These are phyloP conservation scores for Hystrix cristata DNA, from an alignment of 2,113 vertebrate genomes.

Conservation along the genomic window DNA sequence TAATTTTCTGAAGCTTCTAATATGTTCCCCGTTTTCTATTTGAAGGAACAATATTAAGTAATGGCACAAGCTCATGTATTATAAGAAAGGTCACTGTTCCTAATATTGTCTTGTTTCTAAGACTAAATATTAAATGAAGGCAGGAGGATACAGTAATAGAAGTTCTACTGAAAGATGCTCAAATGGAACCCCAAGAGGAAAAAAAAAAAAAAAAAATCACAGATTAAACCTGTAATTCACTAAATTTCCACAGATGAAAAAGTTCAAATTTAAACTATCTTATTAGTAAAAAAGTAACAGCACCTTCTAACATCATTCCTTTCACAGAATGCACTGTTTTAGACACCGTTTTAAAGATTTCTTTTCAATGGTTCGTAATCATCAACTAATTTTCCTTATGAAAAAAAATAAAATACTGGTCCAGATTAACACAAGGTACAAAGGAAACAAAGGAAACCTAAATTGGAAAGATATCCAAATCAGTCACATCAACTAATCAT, in stretches of 20 bases:
- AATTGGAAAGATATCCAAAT: slow-evolving; percentile 81
- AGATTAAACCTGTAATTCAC: slow-evolving; percentile 66
- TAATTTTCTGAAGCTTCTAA: slow-evolving; percentile 41
- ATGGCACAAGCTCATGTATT: background rate
- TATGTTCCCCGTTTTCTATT: background rate
- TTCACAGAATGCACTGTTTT: slow-evolving; percentile 56
- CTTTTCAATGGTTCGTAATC: slow-evolving; percentile 63
- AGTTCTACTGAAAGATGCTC: slow-evolving; percentile 12
- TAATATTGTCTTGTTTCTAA: slow-evolving; percentile 2
- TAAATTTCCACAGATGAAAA: slow-evolving; percentile 73
- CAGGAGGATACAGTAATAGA: background rate
- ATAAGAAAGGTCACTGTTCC: background rate
- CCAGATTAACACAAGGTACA: slow-evolving; percentile 78
- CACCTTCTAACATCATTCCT: slow-evolving; percentile 76
- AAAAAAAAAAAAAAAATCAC: background rate
- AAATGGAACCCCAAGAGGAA: background rate
- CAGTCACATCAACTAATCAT: slow-evolving; percentile 83
- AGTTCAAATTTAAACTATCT: slow-evolving; percentile 74
- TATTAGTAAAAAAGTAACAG: slow-evolving; percentile 68
- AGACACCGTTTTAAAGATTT: slow-evolving; percentile 63
- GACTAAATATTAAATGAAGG: background rate
- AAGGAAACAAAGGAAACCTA: slow-evolving; percentile 80
- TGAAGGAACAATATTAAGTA: slow-evolving; percentile 6
- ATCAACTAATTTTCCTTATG: slow-evolving; percentile 77
- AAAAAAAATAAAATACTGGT: slow-evolving; percentile 76